Evolutionary conservation across 2,888 invertebrate species (phyloP), one percentile per base, ranked within the genome.

Genomic region (Ophion slaviceki): DNA sequence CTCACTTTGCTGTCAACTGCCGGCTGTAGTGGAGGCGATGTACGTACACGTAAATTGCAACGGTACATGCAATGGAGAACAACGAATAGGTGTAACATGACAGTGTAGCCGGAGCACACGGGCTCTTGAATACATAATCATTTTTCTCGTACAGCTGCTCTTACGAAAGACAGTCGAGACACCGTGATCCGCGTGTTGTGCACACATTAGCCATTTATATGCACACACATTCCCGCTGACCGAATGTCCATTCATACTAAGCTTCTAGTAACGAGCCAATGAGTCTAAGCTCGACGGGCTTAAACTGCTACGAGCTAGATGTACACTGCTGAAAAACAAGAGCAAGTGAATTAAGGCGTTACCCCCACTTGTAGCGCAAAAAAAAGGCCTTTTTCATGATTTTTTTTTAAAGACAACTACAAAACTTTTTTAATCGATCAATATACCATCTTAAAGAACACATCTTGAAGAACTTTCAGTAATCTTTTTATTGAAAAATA

Each of bases 101-200:
- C 80, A 76, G 53, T 59, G 59, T 32, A 68, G 32, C 61, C n/a
- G 47, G 17, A 61, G 74, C 81, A 79, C 70, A 76, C 40, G 62
- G 45, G 36, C 76, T 80, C 79, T 79, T 80, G 79, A 82, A 85
- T 85, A 67, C 79, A 71, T 79, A 85, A 85, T 76, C 70, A 85
- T 75, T 66, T 80, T 82, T 82, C 40, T 71, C 79, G 76, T 80
- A 47, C 62, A 45, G 7, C 53, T 67, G 53, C 53, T 78, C 64
- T 82, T 79, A 80, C 82, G 79, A 85, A 85, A 85, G 75, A 57
- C 59, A 79, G 36, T 53, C 24, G 71, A 59, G 64, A n/a, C 68
- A 68, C 45, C 74, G 81, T 78, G 77, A 79, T 85, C 79, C 61
- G 61, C 66, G 71, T 75, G 61, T 82, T 85, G 82, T 85, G 85